Conservation (phyloP, 2,797 vertebrate species). For the Artibeus lituratus region DNA sequence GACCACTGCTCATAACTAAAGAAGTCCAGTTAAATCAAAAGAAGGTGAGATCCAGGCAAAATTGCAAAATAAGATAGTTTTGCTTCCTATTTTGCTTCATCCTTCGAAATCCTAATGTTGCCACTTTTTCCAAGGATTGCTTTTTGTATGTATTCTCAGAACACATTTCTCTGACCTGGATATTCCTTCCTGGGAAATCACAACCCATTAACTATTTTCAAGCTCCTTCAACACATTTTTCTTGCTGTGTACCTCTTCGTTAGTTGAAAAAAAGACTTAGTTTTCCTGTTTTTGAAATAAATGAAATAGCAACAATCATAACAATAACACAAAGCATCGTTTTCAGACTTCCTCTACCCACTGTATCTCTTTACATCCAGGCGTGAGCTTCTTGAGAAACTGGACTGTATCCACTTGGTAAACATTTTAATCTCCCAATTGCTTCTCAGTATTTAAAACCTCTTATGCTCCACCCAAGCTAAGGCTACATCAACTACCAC, state of each 20-base stretch:
- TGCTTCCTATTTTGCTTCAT: neutral
- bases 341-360: neutral
- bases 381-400: neutral
- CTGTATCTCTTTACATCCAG: neutral
- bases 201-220: neutral
- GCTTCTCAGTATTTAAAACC: neutral
- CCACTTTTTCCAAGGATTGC: neutral
- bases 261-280: neutral
- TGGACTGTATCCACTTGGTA: neutral
- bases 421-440: neutral
- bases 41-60: neutral
- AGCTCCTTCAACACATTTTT: neutral
- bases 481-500: neutral
- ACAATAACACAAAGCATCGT: neutral
- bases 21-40: neutral
- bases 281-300: neutral
- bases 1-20: neutral
- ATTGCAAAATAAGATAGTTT: neutral
- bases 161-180: neutral
- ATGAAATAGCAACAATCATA: neutral
- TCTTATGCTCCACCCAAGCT: neutral
- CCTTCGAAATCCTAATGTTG: neutral
- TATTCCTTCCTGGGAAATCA: neutral
- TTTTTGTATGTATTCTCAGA: neutral
- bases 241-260: neutral